A percentile compares a stretch with the other conserved stretches of the same genome.
phyloP scores from a whole-genome alignment of 1,140 invertebrate species.

The Aphis gossypii region DNA sequence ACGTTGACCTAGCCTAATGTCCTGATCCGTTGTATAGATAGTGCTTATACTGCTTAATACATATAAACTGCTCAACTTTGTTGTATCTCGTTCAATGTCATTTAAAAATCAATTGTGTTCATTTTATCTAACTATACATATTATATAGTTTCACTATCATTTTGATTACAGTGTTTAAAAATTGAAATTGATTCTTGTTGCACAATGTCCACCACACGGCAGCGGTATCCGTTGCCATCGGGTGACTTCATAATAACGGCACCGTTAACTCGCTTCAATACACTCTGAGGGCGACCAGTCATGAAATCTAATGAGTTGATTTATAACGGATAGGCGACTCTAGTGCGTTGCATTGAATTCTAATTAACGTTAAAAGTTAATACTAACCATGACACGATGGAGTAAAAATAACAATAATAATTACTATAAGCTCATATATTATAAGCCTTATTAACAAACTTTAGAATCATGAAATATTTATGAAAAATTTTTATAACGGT shows the following conservation, averaged over 20 bases:
- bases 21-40: too few relatives aligned
- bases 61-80: neutral
- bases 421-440: neutral
- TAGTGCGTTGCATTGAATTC: slow-evolving; percentile 34
- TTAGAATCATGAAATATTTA: neutral
- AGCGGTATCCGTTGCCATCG: slow-evolving; percentile 40
- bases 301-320: slow-evolving; percentile 50
- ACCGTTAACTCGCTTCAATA: slow-evolving; percentile 50
- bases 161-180: slow-evolving; percentile 41
- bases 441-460: neutral
- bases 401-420: neutral
- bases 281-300: slow-evolving; percentile 46
- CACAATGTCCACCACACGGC: slow-evolving; percentile 33
- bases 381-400: neutral
- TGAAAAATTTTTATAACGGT: neutral
- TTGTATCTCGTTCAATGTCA: neutral
- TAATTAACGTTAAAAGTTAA: slow-evolving; percentile 28
- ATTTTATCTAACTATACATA: neutral
- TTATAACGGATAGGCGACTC: slow-evolving; percentile 26
- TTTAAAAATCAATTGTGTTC: slow-evolving; percentile 35
- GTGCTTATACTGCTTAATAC: too few relatives aligned
- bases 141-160: slow-evolving; percentile 3
- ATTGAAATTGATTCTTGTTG: slow-evolving; percentile 42
- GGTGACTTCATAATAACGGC: slow-evolving; percentile 47
- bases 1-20: neutral